Evolutionary conservation across 2,888 invertebrate species (phyloP), one percentile per base, ranked within the genome.

Genomic region (Colletes collaris): DNA sequence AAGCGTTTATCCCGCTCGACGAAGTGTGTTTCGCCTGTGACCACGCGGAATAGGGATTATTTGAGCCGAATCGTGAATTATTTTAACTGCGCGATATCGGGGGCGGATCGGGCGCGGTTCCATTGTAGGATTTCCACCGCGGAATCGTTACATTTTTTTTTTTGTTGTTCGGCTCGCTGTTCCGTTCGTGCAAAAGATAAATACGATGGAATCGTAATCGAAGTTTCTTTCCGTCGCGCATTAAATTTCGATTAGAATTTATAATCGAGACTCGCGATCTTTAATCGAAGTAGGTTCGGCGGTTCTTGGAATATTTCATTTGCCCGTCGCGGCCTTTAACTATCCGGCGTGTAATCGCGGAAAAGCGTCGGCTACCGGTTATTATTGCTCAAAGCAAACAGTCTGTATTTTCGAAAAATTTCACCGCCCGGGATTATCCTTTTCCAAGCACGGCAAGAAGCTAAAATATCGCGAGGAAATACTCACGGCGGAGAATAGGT

Each of bases 61-160:
- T 67, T 66, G 40, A 35, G 44, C 55, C 73, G 76, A 55, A 44
- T 76, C 75, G 76, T 76, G 74, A 76, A 74, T 76, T 76, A 76
- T 76, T 76, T 74, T 66, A 76, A 67, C 76, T 55, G 55, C 50
- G 7, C 37, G 37, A 37, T 37, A 53, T 37, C 19, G 19, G 44
- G 6, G 37, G 13, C 16, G 44, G 71, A 53, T 60, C 65, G 53
- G 4, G 40, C 4, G 19, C 56, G 50, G 46, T 49, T 60, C 74
- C 62, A 60, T 66, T 76, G 59, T 66, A 59, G 65, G 74, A 59
- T 73, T 73, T 16, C 27, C 59, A 19, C 27, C 40, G 27, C 52
- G 27, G 50, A 64, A 37, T 58, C 46, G 3, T 44, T 50, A 5
- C n/a, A 59, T 59, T 56, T 63, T 56, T 62, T 68, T 73, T 66